These are phyloP conservation scores for Lontra canadensis DNA, from an alignment of 2,113 vertebrate genomes.

Conservation along the genomic window DNA sequence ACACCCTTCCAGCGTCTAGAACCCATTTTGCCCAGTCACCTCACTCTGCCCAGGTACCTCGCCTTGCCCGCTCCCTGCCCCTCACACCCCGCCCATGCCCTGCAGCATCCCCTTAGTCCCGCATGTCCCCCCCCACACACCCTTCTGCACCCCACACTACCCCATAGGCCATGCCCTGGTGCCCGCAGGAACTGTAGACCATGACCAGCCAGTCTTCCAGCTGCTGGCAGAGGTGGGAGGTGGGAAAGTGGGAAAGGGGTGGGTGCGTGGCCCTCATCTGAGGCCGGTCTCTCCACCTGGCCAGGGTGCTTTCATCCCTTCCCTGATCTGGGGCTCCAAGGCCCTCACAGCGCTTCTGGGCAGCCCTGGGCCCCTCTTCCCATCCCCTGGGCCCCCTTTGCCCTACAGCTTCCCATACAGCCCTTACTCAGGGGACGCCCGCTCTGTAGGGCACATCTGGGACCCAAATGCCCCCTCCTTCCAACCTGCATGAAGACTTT, in stretches of 20 bases:
- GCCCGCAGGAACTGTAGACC: background rate
- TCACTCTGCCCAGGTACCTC: background rate
- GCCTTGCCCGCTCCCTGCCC: background rate
- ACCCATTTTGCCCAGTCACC: background rate
- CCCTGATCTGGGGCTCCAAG: background rate
- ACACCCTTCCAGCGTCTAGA: background rate
- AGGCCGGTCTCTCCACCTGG: background rate
- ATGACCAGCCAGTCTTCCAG: background rate
- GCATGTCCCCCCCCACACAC: no score
- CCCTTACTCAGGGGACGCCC: background rate
- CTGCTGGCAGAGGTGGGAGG: background rate
- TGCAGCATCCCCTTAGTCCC: background rate
- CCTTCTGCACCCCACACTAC: background rate
- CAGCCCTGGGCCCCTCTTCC: background rate
- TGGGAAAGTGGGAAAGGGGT: background rate
- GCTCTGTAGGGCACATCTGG: background rate
- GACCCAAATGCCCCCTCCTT: background rate
- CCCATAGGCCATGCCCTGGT: background rate
- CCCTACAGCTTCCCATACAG: background rate
- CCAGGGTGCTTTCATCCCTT: fast-evolving
- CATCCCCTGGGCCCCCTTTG: background rate
- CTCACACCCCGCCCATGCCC: background rate
- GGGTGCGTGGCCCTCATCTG: background rate
- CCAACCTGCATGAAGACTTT: background rate
- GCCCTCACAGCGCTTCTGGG: background rate